Evolutionary conservation across 2,113 vertebrate species (phyloP).

Genomic region (Odobenus rosmarus): DNA sequence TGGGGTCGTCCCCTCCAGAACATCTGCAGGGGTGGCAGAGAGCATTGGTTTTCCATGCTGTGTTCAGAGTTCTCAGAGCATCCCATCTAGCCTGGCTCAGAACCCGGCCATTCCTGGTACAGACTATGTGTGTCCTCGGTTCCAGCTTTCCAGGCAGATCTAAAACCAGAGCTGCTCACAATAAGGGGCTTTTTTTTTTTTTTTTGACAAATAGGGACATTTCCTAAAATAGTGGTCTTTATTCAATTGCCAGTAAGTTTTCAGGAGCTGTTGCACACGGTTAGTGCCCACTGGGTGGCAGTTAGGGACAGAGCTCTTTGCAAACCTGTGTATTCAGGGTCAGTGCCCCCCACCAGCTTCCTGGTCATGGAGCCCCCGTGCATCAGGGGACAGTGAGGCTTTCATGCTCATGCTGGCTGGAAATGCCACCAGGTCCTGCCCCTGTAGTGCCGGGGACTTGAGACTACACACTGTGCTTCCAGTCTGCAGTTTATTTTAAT

Average conservation of each 20-base stretch:
- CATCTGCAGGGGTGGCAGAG: accelerated
- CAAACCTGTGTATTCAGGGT: neutral
- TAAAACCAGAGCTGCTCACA: slow-evolving; percentile 7
- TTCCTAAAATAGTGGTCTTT: slow-evolving; percentile 69
- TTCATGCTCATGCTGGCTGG: accelerated
- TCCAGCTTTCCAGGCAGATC: neutral
- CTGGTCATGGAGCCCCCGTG: neutral
- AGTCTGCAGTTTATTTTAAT: neutral
- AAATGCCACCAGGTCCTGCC: accelerated
- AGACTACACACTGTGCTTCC: accelerated
- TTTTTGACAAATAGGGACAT: slow-evolving; percentile 56
- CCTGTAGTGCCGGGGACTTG: neutral
- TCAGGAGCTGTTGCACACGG: neutral
- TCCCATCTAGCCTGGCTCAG: accelerated
- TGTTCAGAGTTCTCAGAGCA: too few relatives aligned
- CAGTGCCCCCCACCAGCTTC: neutral
- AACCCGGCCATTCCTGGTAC: neutral
- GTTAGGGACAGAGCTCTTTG: neutral
- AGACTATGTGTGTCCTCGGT: neutral
- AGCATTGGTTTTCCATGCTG: accelerated
- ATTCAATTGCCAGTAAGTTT: slow-evolving; percentile 40
- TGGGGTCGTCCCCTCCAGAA: accelerated
- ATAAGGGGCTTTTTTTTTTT: neutral
- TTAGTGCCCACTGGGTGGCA: slow-evolving; percentile 32
- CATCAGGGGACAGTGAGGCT: accelerated